Base-by-base conservation (phyloP, 1,140 invertebrate genomes). In the Drosophila bocki region DNA sequence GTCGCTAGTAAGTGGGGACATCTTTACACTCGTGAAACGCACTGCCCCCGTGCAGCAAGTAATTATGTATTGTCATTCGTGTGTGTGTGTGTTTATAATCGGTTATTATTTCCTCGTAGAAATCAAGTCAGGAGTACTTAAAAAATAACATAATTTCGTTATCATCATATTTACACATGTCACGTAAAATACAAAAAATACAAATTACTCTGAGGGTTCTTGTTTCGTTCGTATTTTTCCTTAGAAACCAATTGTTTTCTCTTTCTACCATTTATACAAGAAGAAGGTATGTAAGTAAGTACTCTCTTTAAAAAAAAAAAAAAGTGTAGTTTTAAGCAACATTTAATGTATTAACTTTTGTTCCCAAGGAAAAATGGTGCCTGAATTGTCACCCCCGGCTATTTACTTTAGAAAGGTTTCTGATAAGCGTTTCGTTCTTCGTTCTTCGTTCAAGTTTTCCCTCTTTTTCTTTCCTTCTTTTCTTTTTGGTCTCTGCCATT, bases 11-110 rank as follows among this genome's bases (percentile, higher is more conserved):
- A 7, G 26, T 45, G 1, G 19, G 22, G 22, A 13, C 37, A 11
- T 33, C 13, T 12, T 48, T 48, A 41, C 44, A 41, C 29, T 1
- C 37, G 63, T 71, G 50, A 70, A 71, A 70, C 68, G 54, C 70
- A 74, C 68, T 72, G 70, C 39, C 33, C 15, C 6, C 3, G 22
- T 48, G 45, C 45, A 48, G 51, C 51, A 37, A 35, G 22, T 59
- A 11, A 17, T 64, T 35, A 41, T 56, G 77, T 90, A 87, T 87
- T 87, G 83, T 87, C 84, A 72, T 74, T 77, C 45, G 32, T 63
- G 70, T 60, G n/a, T 75, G 7, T 56, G 17, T 75, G 7, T 56
- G 17, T 67, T 32, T 63, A 45, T 68, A 33, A 35, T 50, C 64
- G 57, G 47, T 12, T 39, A 22, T 54, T 22, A 59, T 32, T 50